Percentiles rank a stretch among this genome's conserved stretches.
phyloP scores from a whole-genome alignment of 2,797 vertebrate species.

The Lepilemur septentrionalis region DNA sequence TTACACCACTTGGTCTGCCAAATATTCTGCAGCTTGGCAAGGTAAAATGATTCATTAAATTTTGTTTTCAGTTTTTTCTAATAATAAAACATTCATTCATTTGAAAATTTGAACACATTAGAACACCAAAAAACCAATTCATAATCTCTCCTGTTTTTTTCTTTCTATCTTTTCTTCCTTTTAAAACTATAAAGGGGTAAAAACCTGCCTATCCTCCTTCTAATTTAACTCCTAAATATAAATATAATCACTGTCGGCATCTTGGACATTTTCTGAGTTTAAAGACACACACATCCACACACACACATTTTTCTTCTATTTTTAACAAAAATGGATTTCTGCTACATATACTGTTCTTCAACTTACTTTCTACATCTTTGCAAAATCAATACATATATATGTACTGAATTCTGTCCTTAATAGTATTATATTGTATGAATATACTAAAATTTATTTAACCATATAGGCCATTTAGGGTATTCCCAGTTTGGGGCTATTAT shows the following conservation, averaged over 20 bases:
- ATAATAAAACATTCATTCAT: not conserved
- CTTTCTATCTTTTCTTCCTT: not conserved
- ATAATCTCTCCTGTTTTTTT: not conserved
- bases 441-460: constrained; percentile 7
- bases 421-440: not conserved
- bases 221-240: not conserved
- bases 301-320: not conserved
- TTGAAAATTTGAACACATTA: constrained; percentile 6
- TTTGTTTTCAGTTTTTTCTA: not conserved
- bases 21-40: not conserved
- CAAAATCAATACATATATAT: not conserved
- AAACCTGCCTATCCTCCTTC: not conserved
- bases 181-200: not conserved
- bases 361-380: not conserved
- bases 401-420: not conserved
- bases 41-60: not conserved
- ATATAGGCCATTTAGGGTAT: not conserved
- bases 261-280: not conserved
- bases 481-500: not conserved
- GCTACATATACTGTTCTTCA: not conserved
- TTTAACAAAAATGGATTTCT: not conserved
- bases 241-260: not conserved
- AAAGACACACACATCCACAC: not conserved
- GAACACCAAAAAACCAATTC: not conserved
- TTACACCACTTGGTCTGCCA: not conserved